phyloP scores from a whole-genome alignment of 1,140 invertebrate genomes.

The Aphis craccivora region DNA sequence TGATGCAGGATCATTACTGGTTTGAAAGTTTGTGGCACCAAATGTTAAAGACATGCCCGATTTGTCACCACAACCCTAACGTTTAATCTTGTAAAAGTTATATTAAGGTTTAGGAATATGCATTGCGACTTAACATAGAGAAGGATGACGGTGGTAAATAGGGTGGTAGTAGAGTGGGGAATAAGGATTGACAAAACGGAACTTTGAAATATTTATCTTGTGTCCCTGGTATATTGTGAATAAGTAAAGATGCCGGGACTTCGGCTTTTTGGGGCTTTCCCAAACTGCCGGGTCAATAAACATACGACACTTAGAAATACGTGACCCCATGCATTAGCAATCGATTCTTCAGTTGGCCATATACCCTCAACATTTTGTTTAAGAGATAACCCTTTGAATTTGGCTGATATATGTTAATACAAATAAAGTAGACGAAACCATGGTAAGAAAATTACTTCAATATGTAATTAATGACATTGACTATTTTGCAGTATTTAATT shows the following conservation, averaged over 20 bases:
- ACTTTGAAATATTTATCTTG: slow-evolving; percentile 53
- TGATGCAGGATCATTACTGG: slow-evolving; percentile 46
- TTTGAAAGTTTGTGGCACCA: slow-evolving; percentile 50
- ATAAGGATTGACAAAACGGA: slow-evolving; percentile 51
- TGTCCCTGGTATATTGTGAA: slow-evolving; percentile 51
- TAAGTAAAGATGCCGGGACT: slow-evolving; percentile 55
- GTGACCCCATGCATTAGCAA: slow-evolving; percentile 22
- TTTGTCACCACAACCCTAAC: slow-evolving; percentile 50
- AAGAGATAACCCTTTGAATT: background rate
- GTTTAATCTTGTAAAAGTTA: slow-evolving; percentile 56
- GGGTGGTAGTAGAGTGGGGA: background rate
- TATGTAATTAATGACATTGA: background rate
- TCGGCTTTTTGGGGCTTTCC: slow-evolving; percentile 42
- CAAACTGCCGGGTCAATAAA: slow-evolving; percentile 55
- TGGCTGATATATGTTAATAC: background rate
- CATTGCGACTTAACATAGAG: slow-evolving; percentile 23
- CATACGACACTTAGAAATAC: slow-evolving; percentile 43
- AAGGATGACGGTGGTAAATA: background rate
- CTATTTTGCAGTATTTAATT: background rate
- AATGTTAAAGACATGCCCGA: slow-evolving; percentile 54
- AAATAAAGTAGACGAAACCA: background rate
- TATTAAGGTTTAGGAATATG: slow-evolving; percentile 50
- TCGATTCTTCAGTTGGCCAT: slow-evolving; percentile 25
- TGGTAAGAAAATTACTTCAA: background rate
- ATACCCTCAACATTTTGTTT: slow-evolving; percentile 34